These are phyloP conservation scores for Salvelinus fontinalis DNA, from an alignment of 2,113 vertebrate genomes.

Conservation along the genomic window DNA sequence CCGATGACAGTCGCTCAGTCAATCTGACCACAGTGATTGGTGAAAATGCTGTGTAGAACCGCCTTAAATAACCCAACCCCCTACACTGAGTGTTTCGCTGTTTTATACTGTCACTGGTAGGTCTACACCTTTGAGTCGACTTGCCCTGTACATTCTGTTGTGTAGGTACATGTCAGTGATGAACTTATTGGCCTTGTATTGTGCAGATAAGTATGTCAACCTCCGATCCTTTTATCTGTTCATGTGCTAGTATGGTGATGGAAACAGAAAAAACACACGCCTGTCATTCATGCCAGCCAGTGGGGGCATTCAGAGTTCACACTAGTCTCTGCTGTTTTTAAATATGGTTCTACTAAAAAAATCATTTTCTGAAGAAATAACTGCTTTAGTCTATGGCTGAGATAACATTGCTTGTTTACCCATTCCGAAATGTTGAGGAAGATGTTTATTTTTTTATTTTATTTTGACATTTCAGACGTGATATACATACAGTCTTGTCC, in stretches of 20 bases:
- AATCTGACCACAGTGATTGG: conserved; percentile 47
- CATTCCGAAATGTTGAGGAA: too few relatives aligned
- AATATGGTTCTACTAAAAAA: neutral
- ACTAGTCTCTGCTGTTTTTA: neutral
- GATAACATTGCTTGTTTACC: too few relatives aligned
- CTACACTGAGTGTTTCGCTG: neutral
- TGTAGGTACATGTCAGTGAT: too few relatives aligned
- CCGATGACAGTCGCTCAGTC: conserved; percentile 25
- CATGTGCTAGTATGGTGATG: neutral
- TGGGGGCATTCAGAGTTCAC: neutral
- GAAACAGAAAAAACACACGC: neutral
- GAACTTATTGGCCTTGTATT: neutral
- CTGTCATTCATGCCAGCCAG: too few relatives aligned
- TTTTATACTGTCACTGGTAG: neutral
- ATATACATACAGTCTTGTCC: too few relatives aligned
- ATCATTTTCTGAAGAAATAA: neutral
- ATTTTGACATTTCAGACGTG: too few relatives aligned
- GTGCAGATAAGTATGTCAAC: neutral
- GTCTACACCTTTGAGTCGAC: neutral
- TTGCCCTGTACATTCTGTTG: neutral
- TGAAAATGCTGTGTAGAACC: conserved; percentile 21
- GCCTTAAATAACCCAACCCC: conserved; percentile 34
- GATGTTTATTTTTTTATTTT: too few relatives aligned
- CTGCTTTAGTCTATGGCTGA: neutral
- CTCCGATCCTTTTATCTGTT: neutral